Evolutionary conservation across 2,888 invertebrate genomes (phyloP).

Genomic region (Volucella bombylans): DNA sequence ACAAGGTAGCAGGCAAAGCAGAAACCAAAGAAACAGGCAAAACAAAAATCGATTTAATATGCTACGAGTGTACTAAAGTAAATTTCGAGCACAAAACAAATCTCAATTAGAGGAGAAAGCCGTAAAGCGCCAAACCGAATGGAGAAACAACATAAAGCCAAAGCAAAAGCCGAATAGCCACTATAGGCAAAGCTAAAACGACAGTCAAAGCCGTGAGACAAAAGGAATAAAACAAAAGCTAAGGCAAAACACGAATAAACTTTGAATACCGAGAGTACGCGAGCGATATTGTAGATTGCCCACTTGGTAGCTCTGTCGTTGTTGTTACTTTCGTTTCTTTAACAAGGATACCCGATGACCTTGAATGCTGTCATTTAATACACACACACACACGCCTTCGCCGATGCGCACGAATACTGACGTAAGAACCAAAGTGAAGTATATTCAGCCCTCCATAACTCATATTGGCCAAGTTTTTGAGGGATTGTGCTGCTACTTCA

Average conservation of each 20-base stretch:
- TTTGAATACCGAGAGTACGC: conserved; percentile 11
- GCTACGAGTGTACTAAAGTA: background rate
- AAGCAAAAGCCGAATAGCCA: background rate
- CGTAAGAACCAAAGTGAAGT: background rate
- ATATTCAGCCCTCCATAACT: background rate
- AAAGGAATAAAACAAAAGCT: conserved; percentile 5
- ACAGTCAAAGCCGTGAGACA: background rate
- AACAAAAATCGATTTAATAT: too few species aligned
- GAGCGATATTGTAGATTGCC: conserved; percentile 1
- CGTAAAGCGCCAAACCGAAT: conserved; percentile 21
- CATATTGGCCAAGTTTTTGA: background rate
- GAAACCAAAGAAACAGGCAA: too few species aligned
- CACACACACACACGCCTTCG: conserved; percentile 10
- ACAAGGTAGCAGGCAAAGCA: background rate
- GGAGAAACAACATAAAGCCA: conserved; percentile 2
- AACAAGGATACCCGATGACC: conserved; percentile 38
- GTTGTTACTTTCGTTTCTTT: conserved; percentile 21
- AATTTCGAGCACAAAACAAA: conserved; percentile 18
- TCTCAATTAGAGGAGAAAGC: conserved; percentile 35
- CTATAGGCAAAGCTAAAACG: background rate
- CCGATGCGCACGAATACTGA: conserved; percentile 17
- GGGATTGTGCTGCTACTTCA: too few species aligned
- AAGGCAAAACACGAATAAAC: conserved; percentile 1
- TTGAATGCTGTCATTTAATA: conserved; percentile 42
- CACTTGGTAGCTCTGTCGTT: background rate